A percentile compares a stretch with the other conserved stretches of the same genome.
These are phyloP conservation scores for Drosophila kurseongensis DNA, from an alignment of 1,140 invertebrate genomes.

Conservation along the genomic window DNA sequence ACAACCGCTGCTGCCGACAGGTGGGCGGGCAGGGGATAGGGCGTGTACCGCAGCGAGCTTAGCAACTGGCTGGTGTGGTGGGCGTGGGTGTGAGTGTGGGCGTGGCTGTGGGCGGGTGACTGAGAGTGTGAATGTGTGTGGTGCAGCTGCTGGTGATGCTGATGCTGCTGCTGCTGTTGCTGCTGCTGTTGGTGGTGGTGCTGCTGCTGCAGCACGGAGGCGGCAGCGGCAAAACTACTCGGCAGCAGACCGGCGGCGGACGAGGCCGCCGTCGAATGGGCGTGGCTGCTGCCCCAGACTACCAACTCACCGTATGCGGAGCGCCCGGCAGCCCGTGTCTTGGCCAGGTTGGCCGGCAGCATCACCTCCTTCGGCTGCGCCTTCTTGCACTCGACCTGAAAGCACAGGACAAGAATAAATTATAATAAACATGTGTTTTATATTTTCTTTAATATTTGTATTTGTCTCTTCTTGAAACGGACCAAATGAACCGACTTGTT, in stretches of 20 bases:
- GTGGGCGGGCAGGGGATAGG: conserved; percentile 87
- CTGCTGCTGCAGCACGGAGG: conserved; percentile 65
- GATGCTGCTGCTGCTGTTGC: conserved; percentile 84
- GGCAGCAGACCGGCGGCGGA: conserved; percentile 86
- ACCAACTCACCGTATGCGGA: conserved; percentile 98
- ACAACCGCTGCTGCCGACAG: conserved; percentile 85
- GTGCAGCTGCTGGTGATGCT: conserved; percentile 84
- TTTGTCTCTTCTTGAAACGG: no score
- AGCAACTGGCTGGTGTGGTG: conserved; percentile 62
- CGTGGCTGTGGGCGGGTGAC: conserved; percentile 7
- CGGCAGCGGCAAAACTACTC: conserved; percentile 79
- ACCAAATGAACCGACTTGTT: no score
- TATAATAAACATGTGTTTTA: no score
- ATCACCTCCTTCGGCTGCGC: conserved; percentile 99
- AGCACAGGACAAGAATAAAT: neutral
- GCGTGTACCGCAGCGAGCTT: conserved; percentile 85
- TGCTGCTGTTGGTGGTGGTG: conserved; percentile 85
- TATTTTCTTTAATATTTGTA: no score
- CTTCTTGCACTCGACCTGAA: conserved; percentile 99
- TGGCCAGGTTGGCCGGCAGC: conserved; percentile 96
- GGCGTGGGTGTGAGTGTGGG: conserved; percentile 33
- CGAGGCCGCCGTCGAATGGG: conserved; percentile 82
- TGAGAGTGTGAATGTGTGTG: conserved; percentile 84
- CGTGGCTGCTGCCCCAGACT: conserved; percentile 89
- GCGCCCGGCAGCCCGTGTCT: conserved; percentile 95